Evolutionary conservation across 2,113 vertebrate genomes (phyloP), one percentile per base, ranked within the genome.

Genomic region (Butorides virescens): DNA sequence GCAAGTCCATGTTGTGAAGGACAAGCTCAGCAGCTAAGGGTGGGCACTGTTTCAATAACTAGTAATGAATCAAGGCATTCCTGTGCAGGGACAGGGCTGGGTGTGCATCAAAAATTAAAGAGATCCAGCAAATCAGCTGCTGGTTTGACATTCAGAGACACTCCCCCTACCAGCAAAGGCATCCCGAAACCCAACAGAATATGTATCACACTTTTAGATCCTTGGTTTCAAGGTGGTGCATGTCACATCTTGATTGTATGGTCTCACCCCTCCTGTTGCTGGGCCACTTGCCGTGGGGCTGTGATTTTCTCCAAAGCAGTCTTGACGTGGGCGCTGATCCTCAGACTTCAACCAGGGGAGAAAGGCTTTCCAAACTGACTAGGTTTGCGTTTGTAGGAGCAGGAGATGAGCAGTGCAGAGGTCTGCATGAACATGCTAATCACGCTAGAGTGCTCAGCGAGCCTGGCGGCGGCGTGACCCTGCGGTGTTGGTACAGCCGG

Each of bases 261-360:
- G 10, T 55, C 0, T 1, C 16, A 23, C 9, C 15, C 18, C 11
- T 39, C 13, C 63, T 27, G 20, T 11, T 66, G 0, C 68, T 84
- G 30, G 34, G 17, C 17, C 15, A 4, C 11, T 62, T 42, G 23
- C 18, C 62, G 11, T 4, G 6, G 32, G 47, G 30, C 22, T 3
- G 2, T 32, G 34, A 14, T 62, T 63, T 68, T 63, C 65, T 59
- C 73, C 23, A 67, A 75, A 59, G 42, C 13, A 53, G 34, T 5
- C 32, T 71, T 77, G 61, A 22, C 13, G 4, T 0, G 9, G 11
- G 9, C 53, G 13, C 18, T 58, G 29, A 18, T 32, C 26, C 32
- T 12, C 17, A 37, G 37, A 46, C 3, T 46, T 65, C 2, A 0
- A 34, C 5, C 8, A 53, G 46, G 16, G 20, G 7, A 65, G 49